Evolutionary conservation across 2,888 invertebrate species (phyloP).

Genomic region (Sisyra nigra): DNA sequence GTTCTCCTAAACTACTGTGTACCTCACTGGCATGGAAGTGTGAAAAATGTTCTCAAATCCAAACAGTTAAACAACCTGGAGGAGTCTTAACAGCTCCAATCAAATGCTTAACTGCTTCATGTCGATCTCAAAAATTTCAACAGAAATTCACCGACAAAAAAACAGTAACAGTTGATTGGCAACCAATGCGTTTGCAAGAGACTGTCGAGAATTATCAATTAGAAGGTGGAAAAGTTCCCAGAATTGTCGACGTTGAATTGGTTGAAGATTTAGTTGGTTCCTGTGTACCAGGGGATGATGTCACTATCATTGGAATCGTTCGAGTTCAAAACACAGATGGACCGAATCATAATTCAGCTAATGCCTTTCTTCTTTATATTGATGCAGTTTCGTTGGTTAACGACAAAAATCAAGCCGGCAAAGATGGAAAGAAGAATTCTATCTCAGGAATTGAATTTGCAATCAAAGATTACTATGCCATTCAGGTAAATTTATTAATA

Average conservation of each 20-base stretch:
- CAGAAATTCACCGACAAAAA: constrained; percentile 46
- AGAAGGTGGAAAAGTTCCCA: constrained; percentile 53
- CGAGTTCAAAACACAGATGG: constrained; percentile 49
- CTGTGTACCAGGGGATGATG: constrained; percentile 77
- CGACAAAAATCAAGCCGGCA: constrained; percentile 45
- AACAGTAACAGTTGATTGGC: constrained; percentile 62
- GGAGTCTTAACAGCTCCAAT: constrained; percentile 42
- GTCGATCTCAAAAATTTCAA: constrained; percentile 35
- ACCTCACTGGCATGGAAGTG: constrained; percentile 68
- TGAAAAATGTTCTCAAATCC: constrained; percentile 43
- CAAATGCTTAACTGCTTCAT: constrained; percentile 36
- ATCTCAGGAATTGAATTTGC: constrained; percentile 42
- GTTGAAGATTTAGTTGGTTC: constrained; percentile 67
- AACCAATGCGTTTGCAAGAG: constrained; percentile 72
- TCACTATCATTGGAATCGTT: constrained; percentile 74
- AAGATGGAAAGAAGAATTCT: constrained; percentile 27
- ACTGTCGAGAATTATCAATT: constrained; percentile 50
- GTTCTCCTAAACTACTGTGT: constrained; percentile 54
- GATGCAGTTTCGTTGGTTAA: constrained; percentile 64
- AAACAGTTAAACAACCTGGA: constrained; percentile 47
- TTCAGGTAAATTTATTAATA: constrained; percentile 34
- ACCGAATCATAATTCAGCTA: constrained; percentile 36
- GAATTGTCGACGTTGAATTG: constrained; percentile 73
- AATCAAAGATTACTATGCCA: constrained; percentile 59
- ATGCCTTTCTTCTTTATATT: constrained; percentile 55